Evolutionary conservation across 1,140 invertebrate genomes (phyloP).

Genomic region (Stegodyphus dumicola): DNA sequence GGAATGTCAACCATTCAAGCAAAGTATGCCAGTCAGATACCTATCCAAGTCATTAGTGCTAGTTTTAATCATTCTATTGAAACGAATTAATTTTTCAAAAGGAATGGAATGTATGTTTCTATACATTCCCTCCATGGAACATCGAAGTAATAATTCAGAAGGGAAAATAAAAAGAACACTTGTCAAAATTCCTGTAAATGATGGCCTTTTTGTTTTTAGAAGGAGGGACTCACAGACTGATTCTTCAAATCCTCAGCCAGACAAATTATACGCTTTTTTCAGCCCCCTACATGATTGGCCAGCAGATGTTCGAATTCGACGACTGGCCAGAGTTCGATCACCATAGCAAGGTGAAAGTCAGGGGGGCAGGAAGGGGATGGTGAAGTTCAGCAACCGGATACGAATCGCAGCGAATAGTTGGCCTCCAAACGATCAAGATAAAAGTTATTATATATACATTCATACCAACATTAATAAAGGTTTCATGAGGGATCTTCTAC

Average conservation of each 20-base stretch:
- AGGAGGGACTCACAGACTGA: slow-evolving; percentile 21
- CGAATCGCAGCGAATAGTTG: slow-evolving; percentile 25
- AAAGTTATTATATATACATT: slow-evolving; percentile 55
- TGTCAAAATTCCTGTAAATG: slow-evolving; percentile 41
- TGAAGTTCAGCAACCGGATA: slow-evolving; percentile 54
- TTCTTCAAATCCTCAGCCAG: slow-evolving; percentile 44
- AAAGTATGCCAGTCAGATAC: too few species aligned
- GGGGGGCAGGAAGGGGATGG: slow-evolving; percentile 7
- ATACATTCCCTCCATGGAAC: neutral
- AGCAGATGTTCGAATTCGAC: slow-evolving; percentile 27
- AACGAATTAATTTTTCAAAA: neutral
- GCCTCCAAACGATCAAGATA: slow-evolving; percentile 42
- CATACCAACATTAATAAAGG: slow-evolving; percentile 15
- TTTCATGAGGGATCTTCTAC: slow-evolving; percentile 1
- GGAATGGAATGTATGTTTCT: too few species aligned
- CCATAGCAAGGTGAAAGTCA: slow-evolving; percentile 38
- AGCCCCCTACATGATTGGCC: slow-evolving; percentile 20
- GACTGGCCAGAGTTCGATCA: slow-evolving; percentile 35
- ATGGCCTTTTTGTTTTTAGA: slow-evolving; percentile 28
- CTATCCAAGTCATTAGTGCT: too few species aligned
- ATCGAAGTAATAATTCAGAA: neutral
- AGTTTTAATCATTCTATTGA: neutral
- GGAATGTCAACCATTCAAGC: too few species aligned
- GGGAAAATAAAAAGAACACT: neutral
- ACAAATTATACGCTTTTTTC: slow-evolving; percentile 45